Conservation (phyloP, 2,888 invertebrate genomes). For the Agrotis segetum region DNA sequence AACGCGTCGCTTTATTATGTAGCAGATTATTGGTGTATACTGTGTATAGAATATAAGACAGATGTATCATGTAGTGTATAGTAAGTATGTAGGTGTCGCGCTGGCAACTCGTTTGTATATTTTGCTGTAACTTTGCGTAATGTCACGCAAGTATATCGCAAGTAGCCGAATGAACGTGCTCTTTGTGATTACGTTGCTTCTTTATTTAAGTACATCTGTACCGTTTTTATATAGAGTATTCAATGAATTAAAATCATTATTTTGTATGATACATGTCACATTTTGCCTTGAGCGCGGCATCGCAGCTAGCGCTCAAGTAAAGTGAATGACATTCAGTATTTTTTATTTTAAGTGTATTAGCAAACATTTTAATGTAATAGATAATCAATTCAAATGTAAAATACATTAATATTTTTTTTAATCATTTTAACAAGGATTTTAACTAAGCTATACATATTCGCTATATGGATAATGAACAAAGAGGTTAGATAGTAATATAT, state of each 20-base stretch:
- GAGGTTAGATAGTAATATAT: constrained; percentile 44
- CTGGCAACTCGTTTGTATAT: constrained; percentile 52
- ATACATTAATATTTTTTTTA: constrained; percentile 37
- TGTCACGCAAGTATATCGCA: constrained; percentile 9
- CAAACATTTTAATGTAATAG: constrained; percentile 36
- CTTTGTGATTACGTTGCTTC: constrained; percentile 25
- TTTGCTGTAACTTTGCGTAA: constrained; percentile 24
- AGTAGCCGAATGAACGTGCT: constrained; percentile 22
- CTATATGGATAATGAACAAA: constrained; percentile 51
- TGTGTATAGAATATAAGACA: constrained; percentile 8
- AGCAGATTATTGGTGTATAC: constrained; percentile 22
- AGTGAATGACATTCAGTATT: constrained; percentile 37
- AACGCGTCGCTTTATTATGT: constrained; percentile 30
- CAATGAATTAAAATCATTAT: constrained; percentile 24
- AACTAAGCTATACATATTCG: constrained; percentile 45
- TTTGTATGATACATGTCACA: constrained; percentile 29
- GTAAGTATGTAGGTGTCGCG: constrained; percentile 9
- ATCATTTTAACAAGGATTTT: constrained; percentile 41
- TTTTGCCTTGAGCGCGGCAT: not conserved
- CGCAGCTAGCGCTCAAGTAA: constrained; percentile 14
- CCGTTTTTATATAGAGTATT: constrained; percentile 37
- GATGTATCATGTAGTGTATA: constrained; percentile 15
- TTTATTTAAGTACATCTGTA: constrained; percentile 34
- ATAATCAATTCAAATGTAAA: constrained; percentile 48
- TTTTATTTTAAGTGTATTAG: constrained; percentile 55